These are phyloP conservation scores for Caenorhabditis becei DNA, from an alignment of 2,888 invertebrate species.

Conservation along the genomic window DNA sequence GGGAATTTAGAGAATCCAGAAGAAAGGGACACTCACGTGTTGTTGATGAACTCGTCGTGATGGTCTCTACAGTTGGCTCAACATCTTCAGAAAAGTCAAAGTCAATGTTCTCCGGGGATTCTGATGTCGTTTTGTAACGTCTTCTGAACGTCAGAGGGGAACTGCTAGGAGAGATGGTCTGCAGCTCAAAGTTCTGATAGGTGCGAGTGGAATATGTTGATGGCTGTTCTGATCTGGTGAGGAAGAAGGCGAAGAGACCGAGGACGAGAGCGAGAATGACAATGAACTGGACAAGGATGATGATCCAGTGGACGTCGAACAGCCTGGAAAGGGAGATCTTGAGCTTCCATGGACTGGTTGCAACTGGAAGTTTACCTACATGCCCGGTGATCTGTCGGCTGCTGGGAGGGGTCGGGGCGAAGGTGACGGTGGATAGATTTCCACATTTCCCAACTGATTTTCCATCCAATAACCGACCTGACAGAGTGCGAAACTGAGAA, in stretches of 20 bases:
- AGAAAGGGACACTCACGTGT: neutral
- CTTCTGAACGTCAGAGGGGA: constrained; percentile 41
- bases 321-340: constrained; percentile 13
- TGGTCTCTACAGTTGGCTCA: neutral
- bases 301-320: constrained; percentile 56
- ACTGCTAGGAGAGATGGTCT: constrained; percentile 42
- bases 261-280: constrained; percentile 49
- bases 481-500: constrained; percentile 1
- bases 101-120: constrained; percentile 24
- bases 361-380: constrained; percentile 39
- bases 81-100: constrained; percentile 51
- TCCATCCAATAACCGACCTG: constrained; percentile 41
- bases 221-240: constrained; percentile 33
- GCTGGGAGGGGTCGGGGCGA: constrained; percentile 10
- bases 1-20: neutral
- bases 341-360: neutral
- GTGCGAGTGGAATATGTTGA: constrained; percentile 41
- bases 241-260: constrained; percentile 44
- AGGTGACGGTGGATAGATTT: constrained; percentile 59
- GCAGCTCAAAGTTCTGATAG: constrained; percentile 51
- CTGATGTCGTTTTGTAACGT: constrained; percentile 36
- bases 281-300: constrained; percentile 55
- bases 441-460: constrained; percentile 57
- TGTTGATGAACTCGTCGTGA: neutral
- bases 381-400: constrained; percentile 27